Base-by-base conservation (phyloP, 2,113 vertebrate species). In the Dasyornis broadbenti region DNA sequence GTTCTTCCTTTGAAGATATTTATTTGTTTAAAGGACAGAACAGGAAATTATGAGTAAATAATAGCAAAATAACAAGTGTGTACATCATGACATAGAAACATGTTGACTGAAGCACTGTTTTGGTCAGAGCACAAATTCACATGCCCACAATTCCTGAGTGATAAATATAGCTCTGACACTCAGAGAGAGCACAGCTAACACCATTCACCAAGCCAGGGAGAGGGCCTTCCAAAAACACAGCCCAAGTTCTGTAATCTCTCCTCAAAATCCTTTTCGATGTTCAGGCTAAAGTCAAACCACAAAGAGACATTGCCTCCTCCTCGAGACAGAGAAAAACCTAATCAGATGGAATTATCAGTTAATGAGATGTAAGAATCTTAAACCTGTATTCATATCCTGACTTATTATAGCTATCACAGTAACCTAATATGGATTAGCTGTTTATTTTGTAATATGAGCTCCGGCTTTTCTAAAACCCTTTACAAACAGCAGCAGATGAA, bases 111-210 rank as follows among this genome's bases (percentile, higher is more conserved):
- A 9, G 11, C 0, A 2, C 14, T 68, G 23, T 35, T 92, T 86
- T 57, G 40, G 35, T 60, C 61, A 75, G 60, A 75, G 77, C 37
- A 68, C 49, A 86, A 47, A 83, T 53, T 71, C 73, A 78, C 86
- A 92, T 89, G 80, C 72, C 44, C 3, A 20, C 49, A 69, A 92
- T 91, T 92, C 83, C 77, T 84, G 44, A 2, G 16, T 27, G 89
- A 61, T 79, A 96, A 95, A 96, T 84, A 94, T 94, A 97, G 60
- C 42, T 73, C 47, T 61, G 37, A 66, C 35, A 47, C 14, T 35
- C 4, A 61, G 18, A 54, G 72, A 66, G 50, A 73, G 60, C 49
- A 50, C 33, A 86, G 88, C 63, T 56, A 79, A 71, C 6, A 5
- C 33, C 2, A 2, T 39, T 63, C 23, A 8, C 19, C 4, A 27